Evolutionary conservation across 2,888 invertebrate species (phyloP), one percentile per base, ranked within the genome.

Genomic region (Rosalia funebris): DNA sequence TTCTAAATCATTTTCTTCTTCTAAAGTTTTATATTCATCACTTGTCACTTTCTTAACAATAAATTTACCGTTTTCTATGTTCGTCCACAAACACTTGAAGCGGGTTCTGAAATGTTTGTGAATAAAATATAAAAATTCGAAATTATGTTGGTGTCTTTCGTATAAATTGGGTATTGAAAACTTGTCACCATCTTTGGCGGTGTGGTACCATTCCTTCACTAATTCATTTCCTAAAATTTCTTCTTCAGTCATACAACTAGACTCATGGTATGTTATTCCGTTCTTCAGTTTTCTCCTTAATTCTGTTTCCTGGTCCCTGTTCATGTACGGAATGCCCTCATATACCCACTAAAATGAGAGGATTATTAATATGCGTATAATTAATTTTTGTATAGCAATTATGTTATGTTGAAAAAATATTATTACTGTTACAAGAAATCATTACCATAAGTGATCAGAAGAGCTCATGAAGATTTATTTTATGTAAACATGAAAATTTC

Each of bases 271-370:
- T 1, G 82, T 81, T 36, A 85, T 79, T 44, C 68, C 80, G 41
- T 70, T 65, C 25, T 62, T 57, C 19, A 77, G 62, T 46, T 59
- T 69, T 7, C 52, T 19, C 36, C 65, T 54, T 48, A 81, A 71
- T 45, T 75, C 72, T 0, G 59, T 64, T 73, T 86, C 86, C 69
- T 89, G 86, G 1, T 70, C 72, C 71, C 83, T 84, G 74, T 88
- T 89, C 15, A 92, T 75, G 72, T 85, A 92, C 1, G 90, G 86
- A 46, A 92, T 82, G 3, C 91, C 91, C 67, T 87, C 82, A 76
- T 88, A 87, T 12, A 84, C 83, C 70, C 88, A 87, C 92, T 92
- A 82, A 82, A 72, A 74, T 61, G 12, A 37, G 46, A 59, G n/a
- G n/a, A n/a, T n/a, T n/a, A n/a, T n/a, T n/a, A n/a, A n/a, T n/a